These are phyloP conservation scores for Pelodiscus sinensis DNA, from an alignment of 2,113 vertebrate genomes.

Conservation along the genomic window DNA sequence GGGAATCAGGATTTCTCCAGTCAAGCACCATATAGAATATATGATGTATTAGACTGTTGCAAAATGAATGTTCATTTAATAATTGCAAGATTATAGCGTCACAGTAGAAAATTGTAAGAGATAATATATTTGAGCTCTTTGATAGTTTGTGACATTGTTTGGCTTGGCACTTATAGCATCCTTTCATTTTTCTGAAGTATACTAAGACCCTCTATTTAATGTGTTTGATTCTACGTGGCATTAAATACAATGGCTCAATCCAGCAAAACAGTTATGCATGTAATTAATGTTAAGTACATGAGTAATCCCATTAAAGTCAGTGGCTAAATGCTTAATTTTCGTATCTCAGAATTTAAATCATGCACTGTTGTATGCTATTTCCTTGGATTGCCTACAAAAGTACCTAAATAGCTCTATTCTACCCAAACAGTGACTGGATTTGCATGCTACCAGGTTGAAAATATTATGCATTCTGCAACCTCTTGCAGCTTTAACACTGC, in stretches of 20 bases:
- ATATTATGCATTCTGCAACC: not conserved
- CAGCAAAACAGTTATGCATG: not conserved
- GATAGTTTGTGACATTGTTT: not conserved
- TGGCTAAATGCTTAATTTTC: not conserved
- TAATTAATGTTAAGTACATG: too few relatives aligned
- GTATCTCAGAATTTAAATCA: not conserved
- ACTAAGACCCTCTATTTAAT: not conserved
- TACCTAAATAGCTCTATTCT: not conserved
- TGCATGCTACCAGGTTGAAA: not conserved
- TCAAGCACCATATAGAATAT: not conserved
- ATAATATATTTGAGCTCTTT: not conserved
- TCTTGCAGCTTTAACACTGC: not conserved
- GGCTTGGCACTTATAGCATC: not conserved
- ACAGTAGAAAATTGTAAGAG: not conserved
- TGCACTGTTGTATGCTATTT: not conserved
- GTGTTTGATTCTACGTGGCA: not conserved
- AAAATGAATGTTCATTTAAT: not conserved
- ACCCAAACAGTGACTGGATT: not conserved
- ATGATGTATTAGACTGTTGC: not conserved
- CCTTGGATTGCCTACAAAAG: not conserved
- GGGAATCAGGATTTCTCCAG: not conserved
- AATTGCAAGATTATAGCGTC: not conserved
- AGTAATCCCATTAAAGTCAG: not conserved
- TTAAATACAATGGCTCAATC: not conserved
- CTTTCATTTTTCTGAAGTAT: not conserved